phyloP scores from a whole-genome alignment of 2,888 invertebrate species.

The Calameuta pallipes region DNA sequence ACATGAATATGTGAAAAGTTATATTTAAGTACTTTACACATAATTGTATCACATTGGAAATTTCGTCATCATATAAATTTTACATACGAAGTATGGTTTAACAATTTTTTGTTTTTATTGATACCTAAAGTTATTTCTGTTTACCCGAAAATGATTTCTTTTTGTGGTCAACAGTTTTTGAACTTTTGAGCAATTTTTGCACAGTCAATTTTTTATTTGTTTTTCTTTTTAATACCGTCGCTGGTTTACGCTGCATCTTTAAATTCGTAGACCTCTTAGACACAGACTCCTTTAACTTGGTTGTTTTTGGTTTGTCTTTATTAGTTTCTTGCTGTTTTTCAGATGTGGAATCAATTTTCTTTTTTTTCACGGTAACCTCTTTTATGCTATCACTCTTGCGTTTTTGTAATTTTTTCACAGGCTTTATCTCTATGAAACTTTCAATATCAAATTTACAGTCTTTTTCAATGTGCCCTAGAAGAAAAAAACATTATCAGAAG shows the following conservation, averaged over 20 bases:
- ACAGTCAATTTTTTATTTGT: background rate
- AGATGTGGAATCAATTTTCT: conserved; percentile 1
- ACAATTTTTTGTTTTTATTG: background rate
- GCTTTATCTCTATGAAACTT: background rate
- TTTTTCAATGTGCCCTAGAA: conserved; percentile 48
- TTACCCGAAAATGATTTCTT: background rate
- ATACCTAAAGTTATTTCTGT: background rate
- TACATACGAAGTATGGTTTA: background rate
- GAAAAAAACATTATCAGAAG: conserved; percentile 7
- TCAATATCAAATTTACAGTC: conserved; percentile 33
- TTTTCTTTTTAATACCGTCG: background rate
- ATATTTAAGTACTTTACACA: background rate
- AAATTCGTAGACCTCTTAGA: background rate
- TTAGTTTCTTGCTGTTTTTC: conserved; percentile 19
- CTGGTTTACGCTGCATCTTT: background rate
- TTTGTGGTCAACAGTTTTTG: background rate
- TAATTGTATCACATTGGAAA: background rate
- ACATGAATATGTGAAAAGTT: background rate
- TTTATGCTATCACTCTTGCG: conserved; percentile 19
- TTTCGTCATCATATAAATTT: background rate
- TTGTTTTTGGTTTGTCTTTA: conserved; percentile 12
- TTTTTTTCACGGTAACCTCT: conserved; percentile 9
- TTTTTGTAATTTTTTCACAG: conserved; percentile 20
- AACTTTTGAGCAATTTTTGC: background rate
- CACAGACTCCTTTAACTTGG: background rate